Evolutionary conservation across 2,113 vertebrate genomes (phyloP).

Genomic region (Charadrius vociferus): DNA sequence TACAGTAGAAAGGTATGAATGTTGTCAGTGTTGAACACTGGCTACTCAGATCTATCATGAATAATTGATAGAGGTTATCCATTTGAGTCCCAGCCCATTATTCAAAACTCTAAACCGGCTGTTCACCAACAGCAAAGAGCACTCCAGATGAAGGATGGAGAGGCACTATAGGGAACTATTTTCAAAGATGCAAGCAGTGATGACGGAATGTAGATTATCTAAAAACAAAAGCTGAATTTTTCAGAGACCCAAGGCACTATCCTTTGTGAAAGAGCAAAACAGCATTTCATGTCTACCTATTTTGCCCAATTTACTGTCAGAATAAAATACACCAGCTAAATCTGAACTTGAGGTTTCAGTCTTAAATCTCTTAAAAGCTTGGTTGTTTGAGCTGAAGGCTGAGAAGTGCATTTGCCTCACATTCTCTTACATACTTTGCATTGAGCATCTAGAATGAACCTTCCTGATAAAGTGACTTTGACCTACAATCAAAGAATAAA

Average conservation of each 20-base stretch:
- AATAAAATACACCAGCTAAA: neutral
- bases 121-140: neutral
- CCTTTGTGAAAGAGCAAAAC: neutral
- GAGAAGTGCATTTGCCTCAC: neutral
- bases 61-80: slow-evolving; percentile 55
- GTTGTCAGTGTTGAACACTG: slow-evolving; percentile 18
- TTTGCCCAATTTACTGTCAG: neutral
- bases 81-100: slow-evolving; percentile 4
- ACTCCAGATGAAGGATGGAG: neutral
- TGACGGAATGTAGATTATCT: neutral
- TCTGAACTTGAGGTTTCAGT: neutral
- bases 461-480: neutral
- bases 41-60: neutral
- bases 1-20: neutral
- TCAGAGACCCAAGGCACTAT: neutral
- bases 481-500: neutral
- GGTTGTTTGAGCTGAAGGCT: neutral
- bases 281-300: neutral
- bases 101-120: slow-evolving; percentile 9
- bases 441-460: neutral
- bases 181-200: neutral
- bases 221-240: slow-evolving; percentile 21
- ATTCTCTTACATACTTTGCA: neutral
- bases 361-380: slow-evolving; percentile 8
- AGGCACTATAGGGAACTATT: neutral